These are phyloP conservation scores for Strongylocentrotus purpuratus DNA, from an alignment of 35 echinoderm and acorn worm species.

Conservation along the genomic window DNA sequence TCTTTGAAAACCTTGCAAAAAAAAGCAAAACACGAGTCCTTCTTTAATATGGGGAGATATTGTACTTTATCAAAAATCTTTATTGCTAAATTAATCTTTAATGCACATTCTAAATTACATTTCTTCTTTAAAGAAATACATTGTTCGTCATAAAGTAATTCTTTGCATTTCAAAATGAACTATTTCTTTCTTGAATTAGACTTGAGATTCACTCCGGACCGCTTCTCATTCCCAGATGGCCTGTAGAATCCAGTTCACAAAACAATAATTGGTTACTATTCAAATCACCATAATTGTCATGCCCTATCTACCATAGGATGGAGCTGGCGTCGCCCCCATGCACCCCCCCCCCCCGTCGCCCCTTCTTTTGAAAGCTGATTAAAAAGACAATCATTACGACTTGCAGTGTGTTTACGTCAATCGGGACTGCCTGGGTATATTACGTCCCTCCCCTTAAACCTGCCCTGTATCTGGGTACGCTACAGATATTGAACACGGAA, in stretches of 20 bases:
- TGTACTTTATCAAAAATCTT: background rate
- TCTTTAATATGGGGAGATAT: background rate
- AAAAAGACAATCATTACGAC: background rate
- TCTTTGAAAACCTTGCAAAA: constrained; percentile 61
- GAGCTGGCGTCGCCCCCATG: background rate
- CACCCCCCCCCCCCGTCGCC: background rate
- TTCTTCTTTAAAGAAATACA: too few species aligned
- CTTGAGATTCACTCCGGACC: too few species aligned
- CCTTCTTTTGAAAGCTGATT: background rate
- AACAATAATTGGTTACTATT: too few species aligned
- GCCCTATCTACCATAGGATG: too few species aligned
- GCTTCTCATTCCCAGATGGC: too few species aligned
- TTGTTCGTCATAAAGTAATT: too few species aligned
- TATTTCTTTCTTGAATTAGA: too few species aligned
- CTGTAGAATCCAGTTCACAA: too few species aligned
- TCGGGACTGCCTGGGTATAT: background rate
- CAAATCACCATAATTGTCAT: too few species aligned
- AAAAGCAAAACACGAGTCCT: background rate
- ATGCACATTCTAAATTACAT: background rate
- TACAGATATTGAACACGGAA: background rate
- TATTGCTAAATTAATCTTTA: background rate
- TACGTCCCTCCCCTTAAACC: background rate
- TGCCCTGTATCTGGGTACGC: background rate
- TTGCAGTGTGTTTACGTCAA: background rate
- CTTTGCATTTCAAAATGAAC: too few species aligned